Base-by-base conservation (phyloP, 2,888 invertebrate genomes). In the Andricus quercusramuli region DNA sequence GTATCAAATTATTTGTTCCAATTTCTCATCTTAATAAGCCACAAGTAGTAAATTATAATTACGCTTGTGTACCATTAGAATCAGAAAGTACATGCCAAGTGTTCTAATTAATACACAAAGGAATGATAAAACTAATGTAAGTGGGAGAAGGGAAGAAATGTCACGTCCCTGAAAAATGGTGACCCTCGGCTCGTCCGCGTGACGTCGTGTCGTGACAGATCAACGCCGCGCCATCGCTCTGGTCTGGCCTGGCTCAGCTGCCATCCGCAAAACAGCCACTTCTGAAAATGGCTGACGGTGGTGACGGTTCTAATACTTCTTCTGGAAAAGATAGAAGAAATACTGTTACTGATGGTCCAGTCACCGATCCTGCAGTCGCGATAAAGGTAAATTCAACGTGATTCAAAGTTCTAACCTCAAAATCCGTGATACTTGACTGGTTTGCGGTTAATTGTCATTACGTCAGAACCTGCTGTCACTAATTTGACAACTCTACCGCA, bases 321-420 rank as follows among this genome's bases (percentile, higher is more conserved):
- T 90, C 91, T 70, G 90, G 90, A 78, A 92, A 91, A 89, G 91
- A 90, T 81, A 85, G 85, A 84, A 89, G 89, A 86, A 89, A 88
- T 84, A 85, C 95, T 78, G 94, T 96, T 15, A 95, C 95, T 86
- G 96, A 96, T 92, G 95, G 95, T 89, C 96, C 96, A 79, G 95
- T 96, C 86, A 96, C 96, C 64, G 96, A 96, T 92, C 96, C 96
- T 81, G 96, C 96, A 67, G 96, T 96, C 83, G 93, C 93, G 78
- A 93, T 92, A 66, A 95, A 95, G 94, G 95, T 94, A 91, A 90
- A 88, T 82, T 64, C 44, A 62, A 22, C 4, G 67, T 66, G 47
- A 51, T 56, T 56, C 5, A n/a, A 74, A 37, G 56, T 56, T 74
- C 74, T 74, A 74, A 56, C 74, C 74, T 74, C 51, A 74, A 56